Evolutionary conservation across 2,797 vertebrate species (phyloP), one percentile per base, ranked within the genome.

Genomic region (Mormyrus proboscirostris): DNA sequence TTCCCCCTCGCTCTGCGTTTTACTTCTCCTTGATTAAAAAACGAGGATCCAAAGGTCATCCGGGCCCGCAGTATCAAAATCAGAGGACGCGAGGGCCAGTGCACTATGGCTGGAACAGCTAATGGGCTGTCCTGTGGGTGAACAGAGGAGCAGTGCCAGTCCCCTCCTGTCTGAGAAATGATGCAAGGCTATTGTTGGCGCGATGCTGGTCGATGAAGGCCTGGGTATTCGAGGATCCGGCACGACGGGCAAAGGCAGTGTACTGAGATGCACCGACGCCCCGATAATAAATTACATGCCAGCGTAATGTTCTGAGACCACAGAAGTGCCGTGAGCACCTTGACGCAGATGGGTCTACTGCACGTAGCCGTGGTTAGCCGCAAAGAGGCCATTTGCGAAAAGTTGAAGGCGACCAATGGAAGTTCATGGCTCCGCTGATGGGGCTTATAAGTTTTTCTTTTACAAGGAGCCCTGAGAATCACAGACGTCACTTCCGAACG

Each of bases 401-500:
- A 38, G 49, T 7, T 83, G 49, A 86, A 41, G 83, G 8, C 9
- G 84, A 69, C 10, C 50, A 19, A 47, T 33, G 57, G 50, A 85
- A 44, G 41, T 38, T 85, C 47, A 12, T 22, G 49, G 59, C 65
- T 55, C 49, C 41, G 33, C 65, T 33, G 49, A 87, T 47, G n/a
- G 14, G 33, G 19, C 51, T 44, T 51, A 47, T 87, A 14, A 85
- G 47, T 89, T 50, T 76, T 76, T 79, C 49, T 65, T 50, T 82
- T 59, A 73, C 47, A 50, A 59, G 14, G 57, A 59, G 22, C 84
- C 9, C 44, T 69, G 83, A 49, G 57, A 86, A 89, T 85, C 57
- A 89, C 82, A 47, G 41, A 33, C n/a, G 50, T 89, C 57, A 69
- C 49, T 57, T 86, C 44, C 69, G 84, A 89, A 59, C 62, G 29